phyloP scores from a whole-genome alignment of 2,888 invertebrate genomes.

The Neoascia interrupta region DNA sequence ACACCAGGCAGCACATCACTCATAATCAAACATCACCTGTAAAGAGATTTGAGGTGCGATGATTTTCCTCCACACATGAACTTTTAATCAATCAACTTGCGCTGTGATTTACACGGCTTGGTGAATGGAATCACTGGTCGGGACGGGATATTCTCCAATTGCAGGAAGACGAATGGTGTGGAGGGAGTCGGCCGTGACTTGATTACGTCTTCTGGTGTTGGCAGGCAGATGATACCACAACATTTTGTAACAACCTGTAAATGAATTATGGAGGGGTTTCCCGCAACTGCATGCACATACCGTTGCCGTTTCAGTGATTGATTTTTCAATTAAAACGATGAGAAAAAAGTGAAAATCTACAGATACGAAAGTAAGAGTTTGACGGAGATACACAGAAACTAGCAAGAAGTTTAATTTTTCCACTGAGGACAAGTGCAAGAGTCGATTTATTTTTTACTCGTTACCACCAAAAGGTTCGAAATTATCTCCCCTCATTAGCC shows the following conservation, averaged over 20 bases:
- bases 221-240: not conserved
- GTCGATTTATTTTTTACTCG: constrained; percentile 36
- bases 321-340: constrained; percentile 19
- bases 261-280: constrained; percentile 34
- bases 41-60: not conserved
- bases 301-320: constrained; percentile 48
- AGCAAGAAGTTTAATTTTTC: not conserved
- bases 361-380: constrained; percentile 20
- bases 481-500: not conserved
- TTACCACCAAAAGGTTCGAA: constrained; percentile 6
- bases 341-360: not conserved
- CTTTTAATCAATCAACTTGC: constrained; percentile 42
- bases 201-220: constrained; percentile 11
- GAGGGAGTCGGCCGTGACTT: constrained; percentile 35
- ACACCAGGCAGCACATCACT: constrained; percentile 9
- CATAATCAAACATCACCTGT: constrained; percentile 46
- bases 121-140: constrained; percentile 7
- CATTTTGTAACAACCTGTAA: constrained; percentile 43
- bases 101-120: not conserved
- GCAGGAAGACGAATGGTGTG: constrained; percentile 8
- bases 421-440: constrained; percentile 13
- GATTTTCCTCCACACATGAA: constrained; percentile 23
- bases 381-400: constrained; percentile 6
- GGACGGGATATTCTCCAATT: constrained; percentile 10
- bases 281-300: constrained; percentile 1